phyloP scores from a whole-genome alignment of 2,113 vertebrate genomes.

The Microtus pennsylvanicus region DNA sequence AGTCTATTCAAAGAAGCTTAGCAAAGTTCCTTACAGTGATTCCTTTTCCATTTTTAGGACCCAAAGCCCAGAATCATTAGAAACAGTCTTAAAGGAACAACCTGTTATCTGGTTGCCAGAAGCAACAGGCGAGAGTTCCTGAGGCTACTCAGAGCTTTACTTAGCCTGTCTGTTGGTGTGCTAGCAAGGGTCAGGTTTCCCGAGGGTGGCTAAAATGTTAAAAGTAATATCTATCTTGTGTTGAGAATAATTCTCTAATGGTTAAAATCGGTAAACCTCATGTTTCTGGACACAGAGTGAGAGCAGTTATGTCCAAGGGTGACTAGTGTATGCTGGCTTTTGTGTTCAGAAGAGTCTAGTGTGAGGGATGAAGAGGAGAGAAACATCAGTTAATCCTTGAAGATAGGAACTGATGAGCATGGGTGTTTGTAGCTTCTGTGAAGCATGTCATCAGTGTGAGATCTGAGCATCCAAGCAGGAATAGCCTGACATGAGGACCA shows the following conservation, averaged over 20 bases:
- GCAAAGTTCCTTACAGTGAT: background rate
- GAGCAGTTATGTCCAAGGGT: slow-evolving; percentile 80
- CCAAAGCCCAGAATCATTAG: slow-evolving; percentile 20
- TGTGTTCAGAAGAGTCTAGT: slow-evolving; percentile 65
- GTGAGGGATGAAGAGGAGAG: background rate
- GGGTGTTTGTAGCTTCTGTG: background rate
- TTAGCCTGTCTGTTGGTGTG: slow-evolving; percentile 58
- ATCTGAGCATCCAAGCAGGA: background rate
- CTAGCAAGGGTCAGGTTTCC: slow-evolving; percentile 69
- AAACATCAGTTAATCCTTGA: background rate
- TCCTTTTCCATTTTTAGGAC: slow-evolving; percentile 29
- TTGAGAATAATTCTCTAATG: slow-evolving; percentile 65
- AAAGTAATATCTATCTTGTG: slow-evolving; percentile 64
- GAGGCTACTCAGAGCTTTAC: slow-evolving; percentile 34
- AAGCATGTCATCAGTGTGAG: slow-evolving; percentile 31
- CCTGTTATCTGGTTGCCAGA: background rate
- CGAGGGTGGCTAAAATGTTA: slow-evolving; percentile 68
- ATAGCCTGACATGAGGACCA: background rate
- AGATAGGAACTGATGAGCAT: background rate
- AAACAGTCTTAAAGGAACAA: slow-evolving; percentile 1
- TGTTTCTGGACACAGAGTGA: slow-evolving; percentile 64
- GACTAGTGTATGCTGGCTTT: slow-evolving; percentile 56
- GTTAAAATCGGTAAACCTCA: slow-evolving; percentile 76
- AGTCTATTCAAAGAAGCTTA: background rate
- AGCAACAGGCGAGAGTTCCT: background rate